These are phyloP conservation scores for Copsychus sechellarum DNA, from an alignment of 2,113 vertebrate genomes.

Conservation along the genomic window DNA sequence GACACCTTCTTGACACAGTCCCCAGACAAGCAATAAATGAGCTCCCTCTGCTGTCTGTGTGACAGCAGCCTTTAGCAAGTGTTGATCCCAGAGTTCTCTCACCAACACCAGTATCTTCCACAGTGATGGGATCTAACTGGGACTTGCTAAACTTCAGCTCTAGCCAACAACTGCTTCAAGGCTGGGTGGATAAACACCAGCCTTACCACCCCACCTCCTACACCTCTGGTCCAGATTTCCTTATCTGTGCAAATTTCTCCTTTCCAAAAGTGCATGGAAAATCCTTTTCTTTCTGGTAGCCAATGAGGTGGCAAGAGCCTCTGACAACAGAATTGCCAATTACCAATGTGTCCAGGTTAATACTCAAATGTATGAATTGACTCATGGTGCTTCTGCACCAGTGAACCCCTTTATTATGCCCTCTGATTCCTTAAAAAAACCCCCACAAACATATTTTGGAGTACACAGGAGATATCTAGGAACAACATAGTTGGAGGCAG, in stretches of 20 bases:
- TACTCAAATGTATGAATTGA: not conserved
- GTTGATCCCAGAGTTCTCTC: not conserved
- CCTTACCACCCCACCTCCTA: not conserved
- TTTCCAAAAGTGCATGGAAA: not conserved
- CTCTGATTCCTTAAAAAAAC: not conserved
- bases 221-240: not conserved
- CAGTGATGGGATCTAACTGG: not conserved
- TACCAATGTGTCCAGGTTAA: not conserved
- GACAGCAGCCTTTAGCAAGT: not conserved
- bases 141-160: not conserved
- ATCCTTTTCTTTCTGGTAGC: not conserved
- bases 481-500: not conserved
- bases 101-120: not conserved
- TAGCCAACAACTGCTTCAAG: not conserved
- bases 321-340: not conserved
- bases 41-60: slow-evolving; percentile 51
- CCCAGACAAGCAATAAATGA: not conserved
- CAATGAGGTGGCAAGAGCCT: not conserved
- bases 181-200: not conserved
- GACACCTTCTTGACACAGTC: not conserved
- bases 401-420: not conserved
- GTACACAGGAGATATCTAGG: not conserved
- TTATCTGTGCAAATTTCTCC: not conserved
- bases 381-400: not conserved
- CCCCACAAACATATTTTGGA: not conserved